Evolutionary conservation across 1,140 invertebrate species (phyloP).

Genomic region (Medauroidea extradentata): DNA sequence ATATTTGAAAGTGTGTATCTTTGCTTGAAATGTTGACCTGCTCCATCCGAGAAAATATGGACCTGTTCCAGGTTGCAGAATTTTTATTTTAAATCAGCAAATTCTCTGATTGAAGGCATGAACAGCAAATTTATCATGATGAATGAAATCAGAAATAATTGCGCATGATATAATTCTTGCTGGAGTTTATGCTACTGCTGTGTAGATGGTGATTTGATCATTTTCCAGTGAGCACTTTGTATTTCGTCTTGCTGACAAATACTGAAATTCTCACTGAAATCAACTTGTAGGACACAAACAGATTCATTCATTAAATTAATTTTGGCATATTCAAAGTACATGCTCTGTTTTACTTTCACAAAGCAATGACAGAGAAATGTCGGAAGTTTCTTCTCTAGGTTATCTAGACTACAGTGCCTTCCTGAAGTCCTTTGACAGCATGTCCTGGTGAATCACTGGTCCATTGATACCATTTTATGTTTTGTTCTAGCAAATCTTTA

Average conservation of each 20-base stretch:
- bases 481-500: too few species aligned
- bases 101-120: background rate
- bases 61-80: background rate
- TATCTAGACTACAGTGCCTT: too few species aligned
- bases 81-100: background rate
- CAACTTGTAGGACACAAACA: background rate
- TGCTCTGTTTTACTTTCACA: too few species aligned
- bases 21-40: constrained; percentile 29
- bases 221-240: background rate
- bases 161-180: background rate
- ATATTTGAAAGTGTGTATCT: constrained; percentile 21
- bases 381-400: too few species aligned
- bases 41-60: constrained; percentile 24
- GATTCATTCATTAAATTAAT: too few species aligned
- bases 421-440: too few species aligned
- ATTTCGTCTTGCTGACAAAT: background rate
- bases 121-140: background rate
- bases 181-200: background rate
- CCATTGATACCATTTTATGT: too few species aligned
- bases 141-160: background rate
- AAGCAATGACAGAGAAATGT: too few species aligned
- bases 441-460: too few species aligned
- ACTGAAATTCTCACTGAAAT: background rate
- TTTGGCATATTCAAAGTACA: too few species aligned
- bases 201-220: background rate